Percentiles rank a stretch among this genome's conserved stretches.
These are phyloP conservation scores for Cheilosia impressa DNA, from an alignment of 2,888 invertebrate species.

Conservation along the genomic window DNA sequence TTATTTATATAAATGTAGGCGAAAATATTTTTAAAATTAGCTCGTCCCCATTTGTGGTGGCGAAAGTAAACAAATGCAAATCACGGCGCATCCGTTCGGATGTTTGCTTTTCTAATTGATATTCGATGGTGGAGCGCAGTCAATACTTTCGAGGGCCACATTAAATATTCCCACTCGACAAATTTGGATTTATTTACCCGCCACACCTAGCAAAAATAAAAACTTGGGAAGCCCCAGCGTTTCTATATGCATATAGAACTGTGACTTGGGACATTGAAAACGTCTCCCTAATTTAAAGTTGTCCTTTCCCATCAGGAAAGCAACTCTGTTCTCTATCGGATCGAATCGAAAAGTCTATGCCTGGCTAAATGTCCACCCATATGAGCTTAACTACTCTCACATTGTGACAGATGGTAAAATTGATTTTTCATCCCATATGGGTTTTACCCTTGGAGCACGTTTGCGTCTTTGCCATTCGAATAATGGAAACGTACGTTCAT, in stretches of 20 bases:
- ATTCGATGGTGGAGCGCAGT: too few relatives aligned
- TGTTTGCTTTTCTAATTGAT: too few relatives aligned
- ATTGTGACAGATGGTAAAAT: conserved; percentile 56
- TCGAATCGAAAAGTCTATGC: conserved; percentile 19
- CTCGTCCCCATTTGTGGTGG: too few relatives aligned
- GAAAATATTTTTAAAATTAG: too few relatives aligned
- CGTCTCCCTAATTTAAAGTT: neutral
- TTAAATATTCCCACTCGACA: too few relatives aligned
- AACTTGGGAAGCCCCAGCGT: too few relatives aligned
- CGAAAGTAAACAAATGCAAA: too few relatives aligned
- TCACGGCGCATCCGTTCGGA: too few relatives aligned
- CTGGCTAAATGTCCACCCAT: conserved; percentile 50
- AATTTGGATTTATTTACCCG: too few relatives aligned
- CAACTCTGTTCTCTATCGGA: neutral
- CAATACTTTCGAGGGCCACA: too few relatives aligned
- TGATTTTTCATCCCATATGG: conserved; percentile 49
- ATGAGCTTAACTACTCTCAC: conserved; percentile 57
- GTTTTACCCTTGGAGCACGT: neutral
- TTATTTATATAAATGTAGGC: too few relatives aligned
- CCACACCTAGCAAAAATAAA: too few relatives aligned
- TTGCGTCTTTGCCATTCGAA: conserved; percentile 16
- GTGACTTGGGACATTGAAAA: neutral
- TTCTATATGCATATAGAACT: neutral
- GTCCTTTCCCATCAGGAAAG: neutral
- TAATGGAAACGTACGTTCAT: conserved; percentile 23